Conservation (phyloP, 2,888 invertebrate species). For the Aelia acuminata region DNA sequence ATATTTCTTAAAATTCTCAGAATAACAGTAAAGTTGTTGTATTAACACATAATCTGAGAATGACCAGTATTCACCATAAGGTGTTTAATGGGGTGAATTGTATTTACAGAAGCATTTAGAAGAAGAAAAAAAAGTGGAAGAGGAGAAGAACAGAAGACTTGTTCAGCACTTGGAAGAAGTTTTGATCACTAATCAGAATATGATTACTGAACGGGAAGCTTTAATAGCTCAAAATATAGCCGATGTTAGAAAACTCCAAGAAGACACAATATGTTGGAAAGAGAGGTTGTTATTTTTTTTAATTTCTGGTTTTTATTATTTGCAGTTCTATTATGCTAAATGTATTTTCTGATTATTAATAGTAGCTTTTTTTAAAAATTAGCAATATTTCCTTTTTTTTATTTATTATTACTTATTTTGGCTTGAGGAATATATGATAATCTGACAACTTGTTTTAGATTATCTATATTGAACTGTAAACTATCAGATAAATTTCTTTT, state of each 20-base stretch:
- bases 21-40: too few relatives aligned
- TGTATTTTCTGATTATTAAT: background rate
- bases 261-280: constrained; percentile 67
- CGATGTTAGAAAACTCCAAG: constrained; percentile 66
- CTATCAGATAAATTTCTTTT: too few relatives aligned
- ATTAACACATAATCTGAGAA: too few relatives aligned
- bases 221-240: constrained; percentile 66
- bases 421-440: too few relatives aligned
- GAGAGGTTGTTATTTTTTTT: constrained; percentile 65
- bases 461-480: too few relatives aligned
- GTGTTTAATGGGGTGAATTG: background rate
- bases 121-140: constrained; percentile 65
- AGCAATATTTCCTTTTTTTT: too few relatives aligned
- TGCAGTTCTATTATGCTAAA: background rate
- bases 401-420: too few relatives aligned
- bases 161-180: constrained; percentile 66
- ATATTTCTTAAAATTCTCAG: too few relatives aligned
- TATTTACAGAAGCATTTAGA: constrained; percentile 65
- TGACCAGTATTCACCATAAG: background rate
- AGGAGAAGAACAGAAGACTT: constrained; percentile 65
- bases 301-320: too few relatives aligned
- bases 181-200: constrained; percentile 64
- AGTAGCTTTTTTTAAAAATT: background rate
- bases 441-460: too few relatives aligned
- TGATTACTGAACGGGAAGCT: constrained; percentile 65